Evolutionary conservation across 2,797 vertebrate species (phyloP).

Genomic region (Syngnathus acus): DNA sequence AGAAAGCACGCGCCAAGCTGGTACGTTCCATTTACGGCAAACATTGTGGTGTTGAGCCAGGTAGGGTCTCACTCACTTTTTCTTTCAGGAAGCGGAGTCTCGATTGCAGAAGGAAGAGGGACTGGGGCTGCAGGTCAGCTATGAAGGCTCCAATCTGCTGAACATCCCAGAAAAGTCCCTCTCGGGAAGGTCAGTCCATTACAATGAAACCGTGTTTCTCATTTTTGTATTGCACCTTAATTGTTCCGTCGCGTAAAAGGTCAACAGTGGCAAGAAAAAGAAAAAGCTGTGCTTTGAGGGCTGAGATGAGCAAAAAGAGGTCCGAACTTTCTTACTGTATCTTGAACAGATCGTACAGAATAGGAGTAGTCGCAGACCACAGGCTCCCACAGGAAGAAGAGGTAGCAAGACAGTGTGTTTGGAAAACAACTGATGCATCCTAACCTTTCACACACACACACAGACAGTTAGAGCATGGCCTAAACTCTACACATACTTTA

Average conservation of each 20-base stretch:
- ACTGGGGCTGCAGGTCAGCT: slow-evolving; percentile 66
- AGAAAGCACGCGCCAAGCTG: slow-evolving; percentile 61
- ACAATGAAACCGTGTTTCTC: not conserved
- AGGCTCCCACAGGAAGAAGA: slow-evolving; percentile 65
- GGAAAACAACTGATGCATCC: slow-evolving; percentile 36
- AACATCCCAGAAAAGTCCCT: slow-evolving; percentile 80
- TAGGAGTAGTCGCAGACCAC: slow-evolving; percentile 66
- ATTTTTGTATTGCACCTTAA: not conserved
- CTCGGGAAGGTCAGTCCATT: slow-evolving; percentile 77
- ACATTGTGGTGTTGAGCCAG: not conserved
- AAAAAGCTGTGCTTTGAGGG: not conserved
- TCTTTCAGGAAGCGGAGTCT: slow-evolving; percentile 76
- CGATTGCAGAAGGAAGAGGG: slow-evolving; percentile 70
- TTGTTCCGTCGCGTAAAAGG: not conserved
- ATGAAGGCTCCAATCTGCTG: slow-evolving; percentile 70
- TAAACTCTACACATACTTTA: slow-evolving; percentile 5
- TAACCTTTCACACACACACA: slow-evolving; percentile 43
- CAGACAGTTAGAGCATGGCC: slow-evolving; percentile 59
- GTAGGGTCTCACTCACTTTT: not conserved
- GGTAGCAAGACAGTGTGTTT: slow-evolving; percentile 67
- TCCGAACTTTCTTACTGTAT: slow-evolving; percentile 17
- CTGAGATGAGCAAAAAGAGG: not conserved
- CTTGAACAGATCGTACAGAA: slow-evolving; percentile 79
- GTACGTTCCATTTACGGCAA: slow-evolving; percentile 20
- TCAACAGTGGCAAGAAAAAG: not conserved